These are phyloP conservation scores for Patella pellucida DNA, from an alignment of 2,888 invertebrate genomes.

Conservation along the genomic window DNA sequence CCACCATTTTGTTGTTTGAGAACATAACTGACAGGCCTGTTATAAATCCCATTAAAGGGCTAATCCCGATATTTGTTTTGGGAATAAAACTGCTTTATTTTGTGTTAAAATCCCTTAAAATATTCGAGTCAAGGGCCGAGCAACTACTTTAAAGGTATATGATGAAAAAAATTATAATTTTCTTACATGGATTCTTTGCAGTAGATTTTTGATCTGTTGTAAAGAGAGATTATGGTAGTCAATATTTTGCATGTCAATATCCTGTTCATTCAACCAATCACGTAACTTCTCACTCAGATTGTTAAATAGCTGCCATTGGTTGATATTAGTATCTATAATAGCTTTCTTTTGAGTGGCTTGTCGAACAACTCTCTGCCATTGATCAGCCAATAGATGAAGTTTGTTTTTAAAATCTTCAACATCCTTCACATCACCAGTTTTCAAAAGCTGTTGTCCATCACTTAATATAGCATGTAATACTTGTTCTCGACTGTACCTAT, in stretches of 20 bases:
- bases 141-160: too few species aligned
- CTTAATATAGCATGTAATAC: conserved; percentile 66
- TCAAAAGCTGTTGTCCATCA: conserved; percentile 65
- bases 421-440: conserved; percentile 58
- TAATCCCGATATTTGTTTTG: too few species aligned
- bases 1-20: too few species aligned
- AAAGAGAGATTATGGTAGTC: conserved; percentile 57
- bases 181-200: conserved; percentile 58
- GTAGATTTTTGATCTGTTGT: conserved; percentile 54
- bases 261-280: conserved; percentile 59
- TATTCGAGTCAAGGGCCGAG: too few species aligned
- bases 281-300: conserved; percentile 54
- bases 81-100: too few species aligned
- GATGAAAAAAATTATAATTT: background rate
- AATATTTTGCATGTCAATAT: conserved; percentile 52
- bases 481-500: conserved; percentile 65
- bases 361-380: conserved; percentile 66
- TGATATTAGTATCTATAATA: conserved; percentile 59
- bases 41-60: too few species aligned
- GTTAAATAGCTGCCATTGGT: conserved; percentile 63
- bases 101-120: too few species aligned
- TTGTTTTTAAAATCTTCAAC: conserved; percentile 64
- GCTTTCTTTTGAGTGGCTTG: conserved; percentile 64
- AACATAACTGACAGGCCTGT: too few species aligned
- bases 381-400: conserved; percentile 62